These are phyloP conservation scores for Paralichthys olivaceus DNA, from an alignment of 2,113 vertebrate species.

Conservation along the genomic window DNA sequence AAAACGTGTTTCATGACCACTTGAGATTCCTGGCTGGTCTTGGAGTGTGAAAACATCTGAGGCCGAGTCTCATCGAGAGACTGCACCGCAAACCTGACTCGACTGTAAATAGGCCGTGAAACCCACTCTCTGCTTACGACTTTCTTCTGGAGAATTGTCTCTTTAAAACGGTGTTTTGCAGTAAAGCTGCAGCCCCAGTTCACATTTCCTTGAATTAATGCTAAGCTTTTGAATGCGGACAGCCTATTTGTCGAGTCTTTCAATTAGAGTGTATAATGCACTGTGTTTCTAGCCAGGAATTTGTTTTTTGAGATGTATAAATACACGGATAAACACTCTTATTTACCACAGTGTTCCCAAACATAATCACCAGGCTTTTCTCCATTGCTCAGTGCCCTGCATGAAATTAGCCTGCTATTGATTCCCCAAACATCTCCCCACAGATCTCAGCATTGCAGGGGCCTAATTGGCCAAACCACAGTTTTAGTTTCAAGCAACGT, in stretches of 20 bases:
- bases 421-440: conserved; percentile 58
- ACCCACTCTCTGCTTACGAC: conserved; percentile 38
- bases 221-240: conserved; percentile 61
- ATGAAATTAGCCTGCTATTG: conserved; percentile 75
- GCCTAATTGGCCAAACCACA: conserved; percentile 55
- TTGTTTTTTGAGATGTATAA: conserved; percentile 66
- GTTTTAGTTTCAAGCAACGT: conserved; percentile 37
- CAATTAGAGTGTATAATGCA: conserved; percentile 65
- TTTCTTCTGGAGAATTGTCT: conserved; percentile 33
- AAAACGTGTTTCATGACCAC: conserved; percentile 73
- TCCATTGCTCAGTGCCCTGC: conserved; percentile 59
- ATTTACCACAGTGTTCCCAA: conserved; percentile 68
- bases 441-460: conserved; percentile 40
- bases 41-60: conserved; percentile 65
- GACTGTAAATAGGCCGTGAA: conserved; percentile 61
- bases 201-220: conserved; percentile 50
- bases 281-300: conserved; percentile 52
- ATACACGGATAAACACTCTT: conserved; percentile 70
- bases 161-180: conserved; percentile 50
- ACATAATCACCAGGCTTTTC: conserved; percentile 71
- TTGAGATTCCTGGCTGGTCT: conserved; percentile 70
- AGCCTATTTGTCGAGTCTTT: conserved; percentile 76
- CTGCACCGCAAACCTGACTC: conserved; percentile 60
- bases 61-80: conserved; percentile 59
- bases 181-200: conserved; percentile 34